Percentiles rank a stretch among this genome's conserved stretches.
Evolutionary conservation across 2,888 invertebrate genomes (phyloP).

Genomic region (Tribolium freemani): DNA sequence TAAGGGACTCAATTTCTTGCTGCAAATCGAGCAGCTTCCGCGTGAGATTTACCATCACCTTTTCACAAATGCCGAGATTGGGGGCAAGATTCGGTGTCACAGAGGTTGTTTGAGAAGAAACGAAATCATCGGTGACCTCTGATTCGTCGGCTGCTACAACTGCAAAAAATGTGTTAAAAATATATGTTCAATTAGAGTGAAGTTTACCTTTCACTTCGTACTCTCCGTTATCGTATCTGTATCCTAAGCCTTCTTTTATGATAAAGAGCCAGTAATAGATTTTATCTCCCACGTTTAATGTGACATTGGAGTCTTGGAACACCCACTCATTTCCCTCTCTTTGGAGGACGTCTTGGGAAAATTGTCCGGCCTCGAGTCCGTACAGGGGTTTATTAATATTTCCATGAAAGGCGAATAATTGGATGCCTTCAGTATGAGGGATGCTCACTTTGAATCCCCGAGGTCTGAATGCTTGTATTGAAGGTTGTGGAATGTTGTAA

Average conservation of each 20-base stretch:
- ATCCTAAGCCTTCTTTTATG: slow-evolving; percentile 60
- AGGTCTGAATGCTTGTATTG: slow-evolving; percentile 61
- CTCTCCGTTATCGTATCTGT: slow-evolving; percentile 56
- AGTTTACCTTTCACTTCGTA: slow-evolving; percentile 52
- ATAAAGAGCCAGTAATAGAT: slow-evolving; percentile 65
- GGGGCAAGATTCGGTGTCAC: neutral
- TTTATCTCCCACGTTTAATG: slow-evolving; percentile 59
- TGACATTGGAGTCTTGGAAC: slow-evolving; percentile 56
- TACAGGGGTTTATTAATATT: slow-evolving; percentile 64
- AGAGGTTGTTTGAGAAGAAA: neutral
- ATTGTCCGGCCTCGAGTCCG: slow-evolving; percentile 59
- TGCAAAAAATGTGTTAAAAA: neutral
- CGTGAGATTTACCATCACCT: slow-evolving; percentile 48
- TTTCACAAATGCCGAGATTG: slow-evolving; percentile 31
- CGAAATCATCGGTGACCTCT: neutral
- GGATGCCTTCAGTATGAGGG: slow-evolving; percentile 64
- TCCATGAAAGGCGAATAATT: slow-evolving; percentile 67
- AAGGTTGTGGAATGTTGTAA: slow-evolving; percentile 62
- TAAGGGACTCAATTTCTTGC: slow-evolving; percentile 46
- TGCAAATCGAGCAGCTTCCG: slow-evolving; percentile 47
- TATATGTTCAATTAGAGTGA: neutral
- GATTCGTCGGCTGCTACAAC: neutral
- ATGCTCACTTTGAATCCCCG: slow-evolving; percentile 66
- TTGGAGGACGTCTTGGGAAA: slow-evolving; percentile 56
- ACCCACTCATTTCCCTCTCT: slow-evolving; percentile 56